A percentile compares a stretch with the other conserved stretches of the same genome.
Conservation (phyloP, 2,888 invertebrate species). For the Volucella bombylans region DNA sequence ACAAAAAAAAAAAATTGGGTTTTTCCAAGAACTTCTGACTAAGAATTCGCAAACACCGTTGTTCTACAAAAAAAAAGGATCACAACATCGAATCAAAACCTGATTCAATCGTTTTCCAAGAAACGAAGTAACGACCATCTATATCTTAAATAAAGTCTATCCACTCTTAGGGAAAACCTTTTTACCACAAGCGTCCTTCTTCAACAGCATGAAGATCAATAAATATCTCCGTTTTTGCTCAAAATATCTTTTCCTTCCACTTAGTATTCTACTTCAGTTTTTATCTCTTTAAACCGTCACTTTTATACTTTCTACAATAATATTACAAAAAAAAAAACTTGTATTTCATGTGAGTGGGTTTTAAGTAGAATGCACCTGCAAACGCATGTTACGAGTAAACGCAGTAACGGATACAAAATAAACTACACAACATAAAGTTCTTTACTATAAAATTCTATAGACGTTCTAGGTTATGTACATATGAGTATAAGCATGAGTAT, state of each 20-base stretch:
- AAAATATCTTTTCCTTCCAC: conserved; percentile 39
- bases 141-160: conserved; percentile 6
- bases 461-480: conserved; percentile 42
- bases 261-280: conserved; percentile 61
- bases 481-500: conserved; percentile 7
- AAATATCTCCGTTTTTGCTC: conserved; percentile 11
- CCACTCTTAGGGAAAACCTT: conserved; percentile 3
- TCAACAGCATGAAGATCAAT: conserved; percentile 38
- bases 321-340: conserved; percentile 29
- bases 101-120: conserved; percentile 19
- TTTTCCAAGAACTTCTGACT: conserved; percentile 24
- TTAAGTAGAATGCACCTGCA: conserved; percentile 57
- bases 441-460: conserved; percentile 61
- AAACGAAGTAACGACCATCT: neutral
- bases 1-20: too few relatives aligned
- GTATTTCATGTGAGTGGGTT: conserved; percentile 33
- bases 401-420: conserved; percentile 3
- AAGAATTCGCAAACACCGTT: conserved; percentile 9
- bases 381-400: neutral
- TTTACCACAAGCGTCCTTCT: conserved; percentile 32
- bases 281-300: conserved; percentile 42
- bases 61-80: conserved; percentile 19
- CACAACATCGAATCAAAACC: neutral
- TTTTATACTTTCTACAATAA: conserved; percentile 56
- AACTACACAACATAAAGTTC: conserved; percentile 52